Conservation (phyloP, 37 sponge, comb jelly and placozoan species). For the Halichondria panicea region DNA sequence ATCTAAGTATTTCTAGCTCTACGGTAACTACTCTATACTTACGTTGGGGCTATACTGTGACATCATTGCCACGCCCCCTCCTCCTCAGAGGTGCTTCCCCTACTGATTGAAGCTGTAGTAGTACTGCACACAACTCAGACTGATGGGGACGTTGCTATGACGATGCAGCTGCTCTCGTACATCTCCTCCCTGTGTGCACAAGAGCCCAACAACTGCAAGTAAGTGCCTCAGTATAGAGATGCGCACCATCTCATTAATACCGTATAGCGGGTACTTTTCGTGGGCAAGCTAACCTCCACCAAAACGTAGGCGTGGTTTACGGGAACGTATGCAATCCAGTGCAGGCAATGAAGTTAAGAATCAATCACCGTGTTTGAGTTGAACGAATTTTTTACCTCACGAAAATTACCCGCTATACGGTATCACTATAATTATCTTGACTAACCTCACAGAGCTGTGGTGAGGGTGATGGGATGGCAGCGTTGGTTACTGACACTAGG, state of each 20-base stretch:
- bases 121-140: slow-evolving; percentile 21
- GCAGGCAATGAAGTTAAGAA: too few species aligned
- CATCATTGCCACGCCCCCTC: too few species aligned
- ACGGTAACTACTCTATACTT: too few species aligned
- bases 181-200: slow-evolving; percentile 52
- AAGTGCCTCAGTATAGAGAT: slow-evolving; percentile 1
- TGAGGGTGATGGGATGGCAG: slow-evolving; percentile 49
- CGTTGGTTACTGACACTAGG: slow-evolving; percentile 58
- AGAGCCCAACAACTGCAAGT: slow-evolving; percentile 59
- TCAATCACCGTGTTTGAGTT: too few species aligned
- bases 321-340: too few species aligned
- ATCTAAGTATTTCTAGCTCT: too few species aligned
- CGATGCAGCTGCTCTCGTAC: slow-evolving; percentile 59
- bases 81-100: slow-evolving; percentile 52
- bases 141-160: slow-evolving; percentile 36
- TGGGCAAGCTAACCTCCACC: too few species aligned
- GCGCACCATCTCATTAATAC: slow-evolving; percentile 7
- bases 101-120: slow-evolving; percentile 53
- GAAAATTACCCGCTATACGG: neutral
- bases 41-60: too few species aligned
- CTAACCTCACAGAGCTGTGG: slow-evolving; percentile 21
- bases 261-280: too few species aligned
- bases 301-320: too few species aligned
- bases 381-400: too few species aligned
- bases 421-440: neutral